phyloP scores from a whole-genome alignment of 2,797 vertebrate genomes.

The Hypotaenidia okinawae region DNA sequence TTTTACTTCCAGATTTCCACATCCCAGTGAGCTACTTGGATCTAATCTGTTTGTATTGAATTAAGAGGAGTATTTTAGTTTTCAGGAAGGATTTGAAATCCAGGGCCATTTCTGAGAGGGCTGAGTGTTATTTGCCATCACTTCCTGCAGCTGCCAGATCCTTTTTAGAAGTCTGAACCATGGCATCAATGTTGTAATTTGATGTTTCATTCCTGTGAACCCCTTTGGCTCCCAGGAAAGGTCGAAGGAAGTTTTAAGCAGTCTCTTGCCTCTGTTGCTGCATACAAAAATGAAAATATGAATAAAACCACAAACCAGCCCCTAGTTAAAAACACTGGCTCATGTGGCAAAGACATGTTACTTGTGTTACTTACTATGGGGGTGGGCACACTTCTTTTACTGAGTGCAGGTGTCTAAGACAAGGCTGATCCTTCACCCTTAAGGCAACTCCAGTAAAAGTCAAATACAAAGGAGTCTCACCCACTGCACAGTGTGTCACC shows the following conservation, averaged over 20 bases:
- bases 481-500: not conserved
- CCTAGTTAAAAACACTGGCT: not conserved
- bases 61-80: not conserved
- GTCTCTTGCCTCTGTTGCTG: not conserved
- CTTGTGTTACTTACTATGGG: not conserved
- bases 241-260: conserved; percentile 60
- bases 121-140: not conserved
- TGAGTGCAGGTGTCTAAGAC: not conserved
- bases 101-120: not conserved
- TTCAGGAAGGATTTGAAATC: not conserved
- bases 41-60: not conserved
- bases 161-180: conserved; percentile 29
- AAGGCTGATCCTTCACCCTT: not conserved
- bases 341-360: not conserved
- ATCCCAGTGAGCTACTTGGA: not conserved
- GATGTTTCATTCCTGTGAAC: conserved; percentile 62
- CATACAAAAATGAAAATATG: conserved; percentile 21
- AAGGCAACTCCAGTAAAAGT: not conserved
- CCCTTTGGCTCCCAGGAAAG: conserved; percentile 64
- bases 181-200: conserved; percentile 49
- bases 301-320: not conserved
- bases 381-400: not conserved
- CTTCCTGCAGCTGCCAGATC: conserved; percentile 7
- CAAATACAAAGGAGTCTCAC: not conserved
- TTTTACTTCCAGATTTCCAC: not conserved